Conservation (phyloP, 2,113 vertebrate genomes). For the Elephantulus edwardii region DNA sequence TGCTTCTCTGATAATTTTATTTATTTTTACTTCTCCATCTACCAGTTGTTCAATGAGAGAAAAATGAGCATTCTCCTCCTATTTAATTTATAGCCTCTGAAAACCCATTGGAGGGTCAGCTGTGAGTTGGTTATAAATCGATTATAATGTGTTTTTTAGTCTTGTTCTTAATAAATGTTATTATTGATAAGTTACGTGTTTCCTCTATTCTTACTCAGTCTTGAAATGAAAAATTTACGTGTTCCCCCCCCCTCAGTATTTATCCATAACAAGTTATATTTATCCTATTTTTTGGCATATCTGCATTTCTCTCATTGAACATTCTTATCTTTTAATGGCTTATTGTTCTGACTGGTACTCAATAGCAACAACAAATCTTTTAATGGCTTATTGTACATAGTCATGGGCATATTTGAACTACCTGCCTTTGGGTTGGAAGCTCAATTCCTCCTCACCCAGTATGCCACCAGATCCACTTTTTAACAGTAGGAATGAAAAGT, state of each 20-base stretch:
- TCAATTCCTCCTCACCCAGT: no score
- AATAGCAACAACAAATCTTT: no score
- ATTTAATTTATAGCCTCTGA: no score
- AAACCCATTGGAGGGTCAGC: no score
- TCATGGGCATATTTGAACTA: no score
- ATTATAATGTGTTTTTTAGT: neutral
- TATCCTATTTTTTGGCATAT: neutral
- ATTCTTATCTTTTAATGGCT: neutral
- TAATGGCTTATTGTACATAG: no score
- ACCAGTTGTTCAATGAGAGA: no score
- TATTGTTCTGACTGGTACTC: no score
- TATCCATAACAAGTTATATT: neutral
- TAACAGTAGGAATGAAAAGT: neutral
- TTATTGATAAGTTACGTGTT: neutral
- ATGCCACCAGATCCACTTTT: no score
- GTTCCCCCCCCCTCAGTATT: neutral
- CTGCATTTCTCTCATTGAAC: neutral
- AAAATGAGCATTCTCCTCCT: no score
- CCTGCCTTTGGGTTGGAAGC: no score
- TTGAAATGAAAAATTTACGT: neutral
- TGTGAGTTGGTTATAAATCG: no score
- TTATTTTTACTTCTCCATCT: neutral
- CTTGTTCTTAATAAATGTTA: neutral
- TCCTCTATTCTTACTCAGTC: conserved; percentile 7
- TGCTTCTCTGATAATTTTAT: neutral